Percentiles rank a stretch among this genome's conserved stretches.
These are phyloP conservation scores for Hanleya hanleyi DNA, from an alignment of 2,888 invertebrate species.

Conservation along the genomic window DNA sequence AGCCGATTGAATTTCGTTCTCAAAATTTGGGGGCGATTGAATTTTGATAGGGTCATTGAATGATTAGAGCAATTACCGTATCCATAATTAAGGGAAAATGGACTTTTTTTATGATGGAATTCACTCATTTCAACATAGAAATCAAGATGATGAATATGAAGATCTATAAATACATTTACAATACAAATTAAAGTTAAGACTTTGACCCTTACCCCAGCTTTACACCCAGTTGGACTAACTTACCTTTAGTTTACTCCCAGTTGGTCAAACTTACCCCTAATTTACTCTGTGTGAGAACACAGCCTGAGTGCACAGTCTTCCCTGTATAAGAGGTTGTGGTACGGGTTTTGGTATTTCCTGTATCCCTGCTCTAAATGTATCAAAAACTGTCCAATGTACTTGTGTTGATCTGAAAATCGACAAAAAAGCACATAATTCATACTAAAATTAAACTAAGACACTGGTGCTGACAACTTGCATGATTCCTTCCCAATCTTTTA, in stretches of 20 bases:
- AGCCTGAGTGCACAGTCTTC: slow-evolving; percentile 97
- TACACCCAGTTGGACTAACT: background rate
- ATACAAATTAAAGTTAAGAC: slow-evolving; percentile 92
- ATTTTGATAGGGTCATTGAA: too few relatives aligned
- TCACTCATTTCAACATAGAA: slow-evolving; percentile 95
- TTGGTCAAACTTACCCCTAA: slow-evolving; percentile 84
- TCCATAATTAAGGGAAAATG: too few relatives aligned
- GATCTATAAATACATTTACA: slow-evolving; percentile 96
- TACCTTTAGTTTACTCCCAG: background rate
- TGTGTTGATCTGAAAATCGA: slow-evolving; percentile 85
- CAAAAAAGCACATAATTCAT: too few relatives aligned
- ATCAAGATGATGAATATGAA: slow-evolving; percentile 93
- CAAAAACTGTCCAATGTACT: slow-evolving; percentile 90
- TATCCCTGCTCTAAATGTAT: slow-evolving; percentile 91
- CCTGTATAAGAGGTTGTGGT: slow-evolving; percentile 96
- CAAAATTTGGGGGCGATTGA: too few relatives aligned
- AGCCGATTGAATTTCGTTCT: too few relatives aligned
- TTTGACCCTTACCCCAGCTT: slow-evolving; percentile 75
- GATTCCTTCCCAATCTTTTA: too few relatives aligned
- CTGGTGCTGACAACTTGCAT: slow-evolving; percentile 87
- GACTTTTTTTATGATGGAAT: too few relatives aligned
- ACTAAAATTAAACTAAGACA: slow-evolving; percentile 91
- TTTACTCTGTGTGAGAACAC: slow-evolving; percentile 92
- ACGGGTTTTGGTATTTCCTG: slow-evolving; percentile 91
- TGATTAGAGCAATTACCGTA: too few relatives aligned